Evolutionary conservation across 2,113 vertebrate genomes (phyloP), one percentile per base, ranked within the genome.

Genomic region (Peromyscus maniculatus): DNA sequence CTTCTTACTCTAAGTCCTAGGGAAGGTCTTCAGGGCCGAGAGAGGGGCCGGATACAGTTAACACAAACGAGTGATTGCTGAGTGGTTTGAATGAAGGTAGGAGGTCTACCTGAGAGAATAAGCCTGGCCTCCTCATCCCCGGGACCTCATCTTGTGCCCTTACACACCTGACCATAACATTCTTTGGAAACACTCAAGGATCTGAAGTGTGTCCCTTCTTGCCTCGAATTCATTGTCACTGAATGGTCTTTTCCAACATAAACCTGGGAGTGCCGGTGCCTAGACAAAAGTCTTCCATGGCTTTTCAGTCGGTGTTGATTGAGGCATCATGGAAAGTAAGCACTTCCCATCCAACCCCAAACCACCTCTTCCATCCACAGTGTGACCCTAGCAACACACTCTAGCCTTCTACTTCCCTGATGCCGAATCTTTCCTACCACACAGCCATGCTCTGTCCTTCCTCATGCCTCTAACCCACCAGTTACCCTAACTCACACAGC

Each of bases 1-100:
- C 24, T 87, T 52, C 87, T 93, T 88, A 43, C 69, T 11, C 0
- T 93, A 88, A 93, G 88, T 89, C 67, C 7, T 19, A 69, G 46
- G 93, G 71, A 92, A 93, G 66, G n/a, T 66, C 92, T 97, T 94
- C n/a, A 66, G 77, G 91, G 62, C 78, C 17, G 31, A 94, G 59
- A 92, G 46, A 83, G 26, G 19, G n/a, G 46, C 74, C 84, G 77
- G 33, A 31, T 43, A 55, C 13, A 78, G 59, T 57, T 94, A 89
- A 57, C 57, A 39, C 57, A 59, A 49, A 74, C 24, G 74, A 92
- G 3, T 57, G 39, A 28, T 10, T 49, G 55, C 55, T 46, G 55
- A 64, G 15, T 19, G 55, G 62, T 43, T 9, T 1, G 39, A n/a
- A 43, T 16, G 91, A 80, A 96, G 59, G 36, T 16, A 12, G 26